Percentiles rank a stretch among this genome's conserved stretches.
phyloP scores from a whole-genome alignment of 2,888 invertebrate species.

The Melanotus villosus region DNA sequence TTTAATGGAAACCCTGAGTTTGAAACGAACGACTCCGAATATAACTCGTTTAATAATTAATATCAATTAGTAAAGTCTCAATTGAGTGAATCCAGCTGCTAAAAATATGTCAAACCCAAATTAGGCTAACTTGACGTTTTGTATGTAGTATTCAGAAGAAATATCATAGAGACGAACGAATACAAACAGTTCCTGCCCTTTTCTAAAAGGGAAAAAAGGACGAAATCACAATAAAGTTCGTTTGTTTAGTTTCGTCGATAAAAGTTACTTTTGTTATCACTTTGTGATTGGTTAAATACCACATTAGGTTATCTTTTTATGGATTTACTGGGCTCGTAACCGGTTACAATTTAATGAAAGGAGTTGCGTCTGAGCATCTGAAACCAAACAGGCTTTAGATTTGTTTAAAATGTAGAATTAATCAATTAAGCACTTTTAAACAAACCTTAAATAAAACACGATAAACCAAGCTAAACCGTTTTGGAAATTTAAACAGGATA shows the following conservation, averaged over 20 bases:
- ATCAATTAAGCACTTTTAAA: no score
- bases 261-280: conserved; percentile 2
- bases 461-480: no score
- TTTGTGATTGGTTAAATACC: background rate
- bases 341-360: no score
- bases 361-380: no score
- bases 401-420: no score
- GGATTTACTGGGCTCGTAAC: no score
- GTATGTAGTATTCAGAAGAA: background rate
- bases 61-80: background rate
- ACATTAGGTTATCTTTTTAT: background rate
- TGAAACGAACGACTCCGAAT: background rate
- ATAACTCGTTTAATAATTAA: background rate
- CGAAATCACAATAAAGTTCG: background rate
- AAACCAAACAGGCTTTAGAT: no score
- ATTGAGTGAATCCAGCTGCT: no score
- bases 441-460: no score
- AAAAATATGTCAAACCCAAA: background rate
- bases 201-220: background rate
- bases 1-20: conserved; percentile 7
- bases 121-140: background rate
- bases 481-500: no score
- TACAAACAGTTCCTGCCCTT: background rate
- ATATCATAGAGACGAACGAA: conserved; percentile 1
- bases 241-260: background rate